Conservation (phyloP, 2,888 invertebrate genomes). For the Drosophila nigritarsus region DNA sequence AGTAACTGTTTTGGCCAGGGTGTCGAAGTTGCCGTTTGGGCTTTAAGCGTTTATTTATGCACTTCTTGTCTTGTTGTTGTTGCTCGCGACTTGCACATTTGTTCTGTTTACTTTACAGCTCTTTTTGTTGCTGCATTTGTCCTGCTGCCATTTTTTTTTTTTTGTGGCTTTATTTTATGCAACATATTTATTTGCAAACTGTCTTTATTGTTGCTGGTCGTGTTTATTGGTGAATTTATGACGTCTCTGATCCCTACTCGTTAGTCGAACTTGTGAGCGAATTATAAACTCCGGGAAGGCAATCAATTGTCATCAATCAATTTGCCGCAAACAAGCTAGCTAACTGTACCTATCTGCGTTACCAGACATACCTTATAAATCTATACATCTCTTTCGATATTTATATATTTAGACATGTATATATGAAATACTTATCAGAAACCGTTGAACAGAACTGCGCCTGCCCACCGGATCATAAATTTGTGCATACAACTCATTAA, state of each 20-base stretch:
- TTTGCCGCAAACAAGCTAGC: conserved; percentile 26
- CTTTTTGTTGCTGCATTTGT: conserved; percentile 27
- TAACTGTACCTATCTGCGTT: conserved; percentile 42
- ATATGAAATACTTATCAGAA: conserved; percentile 26
- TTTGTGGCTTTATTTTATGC: conserved; percentile 49
- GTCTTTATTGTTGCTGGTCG: conserved; percentile 32
- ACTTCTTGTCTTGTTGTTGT: conserved; percentile 35
- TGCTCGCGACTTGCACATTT: conserved; percentile 32
- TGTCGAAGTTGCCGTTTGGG: conserved; percentile 67
- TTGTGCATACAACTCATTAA: conserved; percentile 83
- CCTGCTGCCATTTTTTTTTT: conserved; percentile 31
- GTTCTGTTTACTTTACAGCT: conserved; percentile 53
- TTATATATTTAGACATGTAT: neutral
- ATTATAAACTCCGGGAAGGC: conserved; percentile 45
- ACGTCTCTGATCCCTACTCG: conserved; percentile 55
- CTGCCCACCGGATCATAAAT: conserved; percentile 81
- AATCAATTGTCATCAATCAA: conserved; percentile 75
- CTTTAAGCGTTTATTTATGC: conserved; percentile 76
- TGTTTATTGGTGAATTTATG: conserved; percentile 76
- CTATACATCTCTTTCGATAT: neutral
- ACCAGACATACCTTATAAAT: conserved; percentile 15
- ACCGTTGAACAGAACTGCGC: conserved; percentile 78
- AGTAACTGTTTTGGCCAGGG: conserved; percentile 71
- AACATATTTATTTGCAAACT: conserved; percentile 72
- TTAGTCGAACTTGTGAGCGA: conserved; percentile 65